Evolutionary conservation across 1,140 invertebrate genomes (phyloP).

Genomic region (Pollicipes pollicipes): DNA sequence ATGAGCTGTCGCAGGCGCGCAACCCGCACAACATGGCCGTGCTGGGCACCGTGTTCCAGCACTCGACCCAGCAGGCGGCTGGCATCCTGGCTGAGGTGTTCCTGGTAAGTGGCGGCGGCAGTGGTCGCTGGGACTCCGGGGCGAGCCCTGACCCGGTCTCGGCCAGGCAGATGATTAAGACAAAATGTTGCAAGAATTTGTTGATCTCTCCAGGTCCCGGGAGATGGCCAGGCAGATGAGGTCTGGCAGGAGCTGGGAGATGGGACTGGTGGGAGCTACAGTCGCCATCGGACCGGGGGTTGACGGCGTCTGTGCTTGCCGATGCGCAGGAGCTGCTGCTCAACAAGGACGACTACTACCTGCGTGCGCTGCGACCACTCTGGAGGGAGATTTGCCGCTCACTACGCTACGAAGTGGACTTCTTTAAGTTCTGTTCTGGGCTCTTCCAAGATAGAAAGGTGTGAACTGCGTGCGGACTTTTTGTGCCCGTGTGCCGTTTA

Average conservation of each 20-base stretch:
- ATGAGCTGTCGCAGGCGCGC: constrained; percentile 67
- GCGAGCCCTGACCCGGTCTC: too few species aligned
- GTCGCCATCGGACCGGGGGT: too few species aligned
- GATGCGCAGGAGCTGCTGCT: constrained; percentile 67
- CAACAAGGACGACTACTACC: constrained; percentile 67
- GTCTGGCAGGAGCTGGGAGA: too few species aligned
- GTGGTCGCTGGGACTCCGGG: too few species aligned
- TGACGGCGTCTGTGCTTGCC: too few species aligned
- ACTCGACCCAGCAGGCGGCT: constrained; percentile 49
- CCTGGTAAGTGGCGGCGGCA: constrained; percentile 40
- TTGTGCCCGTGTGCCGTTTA: constrained; percentile 61
- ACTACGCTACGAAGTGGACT: constrained; percentile 56
- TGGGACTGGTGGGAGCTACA: too few species aligned
- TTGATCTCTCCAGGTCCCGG: too few species aligned
- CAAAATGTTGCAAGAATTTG: too few species aligned
- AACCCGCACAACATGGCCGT: constrained; percentile 89
- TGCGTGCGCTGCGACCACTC: constrained; percentile 61
- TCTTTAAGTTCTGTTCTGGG: constrained; percentile 45
- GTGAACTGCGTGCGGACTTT: constrained; percentile 26
- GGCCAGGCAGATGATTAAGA: too few species aligned
- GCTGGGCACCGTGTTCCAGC: constrained; percentile 66
- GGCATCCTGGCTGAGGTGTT: constrained; percentile 59
- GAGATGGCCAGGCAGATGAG: too few species aligned
- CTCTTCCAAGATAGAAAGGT: constrained; percentile 39
- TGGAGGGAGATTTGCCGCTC: constrained; percentile 74